Base-by-base conservation (phyloP, 2,797 vertebrate genomes). In the Decapterus maruadsi region DNA sequence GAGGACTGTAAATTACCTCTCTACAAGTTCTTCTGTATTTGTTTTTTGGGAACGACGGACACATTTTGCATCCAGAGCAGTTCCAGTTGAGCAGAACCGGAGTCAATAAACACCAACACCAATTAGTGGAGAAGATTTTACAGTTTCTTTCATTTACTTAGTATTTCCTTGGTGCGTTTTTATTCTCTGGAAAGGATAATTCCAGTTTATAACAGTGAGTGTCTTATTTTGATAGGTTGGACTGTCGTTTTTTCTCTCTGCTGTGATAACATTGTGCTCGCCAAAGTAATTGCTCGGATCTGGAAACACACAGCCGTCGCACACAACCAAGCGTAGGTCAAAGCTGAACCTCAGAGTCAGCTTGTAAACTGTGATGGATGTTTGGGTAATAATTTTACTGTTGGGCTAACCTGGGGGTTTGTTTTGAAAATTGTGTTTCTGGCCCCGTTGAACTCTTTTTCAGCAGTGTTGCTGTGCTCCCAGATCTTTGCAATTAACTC, bases 171-270 rank as follows among this genome's bases (percentile, higher is more conserved):
- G 7, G 11, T 69, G 16, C 53, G 62, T 26, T 59, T 7, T 51
- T 61, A 7, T 26, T 72, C 7, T 54, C 16, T 72, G 29, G 57
- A 29, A 54, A 50, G 0, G 4, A 65, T 40, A 2, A 59, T 55
- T 56, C 19, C 8, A 42, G 4, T 80, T 38, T 43, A 48, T 26
- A 13, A 13, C 13, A 58, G 4, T 19, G 26, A 48, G 1, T 17
- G 14, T 61, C 43, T 20, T 46, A 63, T 31, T 72, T 72, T 22
- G 8, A 22, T 26, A 22, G 36, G 51, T 77, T 34, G 36, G 8
- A 40, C 13, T 0, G 11, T 42, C 8, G 54, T 46, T 48, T 42
- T 26, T 42, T 53, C 29, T 40, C 34, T 58, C 53, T 55, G 14
- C 8, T 73, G 36, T 48, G 20, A 12, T 57, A 56, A 50, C n/a